Evolutionary conservation across 2,113 vertebrate species (phyloP).

Genomic region (Takifugu bimaculatus): DNA sequence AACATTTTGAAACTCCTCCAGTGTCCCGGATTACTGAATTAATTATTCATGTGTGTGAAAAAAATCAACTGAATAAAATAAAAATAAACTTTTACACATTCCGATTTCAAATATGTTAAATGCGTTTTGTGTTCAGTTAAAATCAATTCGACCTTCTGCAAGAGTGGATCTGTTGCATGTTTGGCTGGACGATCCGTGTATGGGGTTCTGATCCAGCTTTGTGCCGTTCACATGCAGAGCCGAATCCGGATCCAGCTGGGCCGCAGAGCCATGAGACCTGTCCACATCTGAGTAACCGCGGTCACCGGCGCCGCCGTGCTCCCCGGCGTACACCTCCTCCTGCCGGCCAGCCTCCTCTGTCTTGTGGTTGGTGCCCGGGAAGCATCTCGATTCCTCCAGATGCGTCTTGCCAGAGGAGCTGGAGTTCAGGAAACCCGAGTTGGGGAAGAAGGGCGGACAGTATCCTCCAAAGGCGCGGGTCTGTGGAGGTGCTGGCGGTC

Average conservation of each 20-base stretch:
- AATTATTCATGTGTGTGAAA: too few relatives aligned
- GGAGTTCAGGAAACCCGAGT: slow-evolving; percentile 75
- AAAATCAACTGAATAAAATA: too few relatives aligned
- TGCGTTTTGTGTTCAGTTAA: too few relatives aligned
- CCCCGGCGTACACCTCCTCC: slow-evolving; percentile 70
- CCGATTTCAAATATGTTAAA: too few relatives aligned
- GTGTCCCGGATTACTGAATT: too few relatives aligned
- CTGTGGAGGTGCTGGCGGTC: slow-evolving; percentile 73
- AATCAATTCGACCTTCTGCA: slow-evolving; percentile 77
- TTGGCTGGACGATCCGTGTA: slow-evolving; percentile 76
- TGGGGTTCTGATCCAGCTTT: slow-evolving; percentile 81
- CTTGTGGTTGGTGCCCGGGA: slow-evolving; percentile 74
- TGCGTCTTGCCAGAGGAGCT: slow-evolving; percentile 74
- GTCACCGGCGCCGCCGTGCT: slow-evolving; percentile 67
- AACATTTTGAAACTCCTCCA: too few relatives aligned
- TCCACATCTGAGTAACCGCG: slow-evolving; percentile 78
- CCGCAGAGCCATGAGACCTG: slow-evolving; percentile 68
- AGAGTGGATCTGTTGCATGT: slow-evolving; percentile 82
- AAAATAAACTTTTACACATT: too few relatives aligned
- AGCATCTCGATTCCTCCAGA: slow-evolving; percentile 79
- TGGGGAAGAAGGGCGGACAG: slow-evolving; percentile 82
- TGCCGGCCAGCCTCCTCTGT: slow-evolving; percentile 74
- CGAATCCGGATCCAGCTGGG: slow-evolving; percentile 75
- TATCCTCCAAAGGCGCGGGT: slow-evolving; percentile 80
- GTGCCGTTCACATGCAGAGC: slow-evolving; percentile 73